Conservation (phyloP, 2,797 vertebrate species). For the Micropoecilia bifurca region DNA sequence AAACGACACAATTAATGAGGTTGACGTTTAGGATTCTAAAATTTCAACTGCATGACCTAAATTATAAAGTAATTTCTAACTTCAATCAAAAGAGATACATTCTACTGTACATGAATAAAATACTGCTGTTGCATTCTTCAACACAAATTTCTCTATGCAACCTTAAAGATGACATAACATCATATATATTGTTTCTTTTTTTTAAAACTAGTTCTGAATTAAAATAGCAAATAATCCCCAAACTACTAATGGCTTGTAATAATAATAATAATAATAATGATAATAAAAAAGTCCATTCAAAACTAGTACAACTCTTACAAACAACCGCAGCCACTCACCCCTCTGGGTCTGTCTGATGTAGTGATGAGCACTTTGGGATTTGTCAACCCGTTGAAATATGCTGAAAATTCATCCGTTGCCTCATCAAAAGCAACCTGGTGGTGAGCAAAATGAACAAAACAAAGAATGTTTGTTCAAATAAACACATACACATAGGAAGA, state of each 20-base stretch:
- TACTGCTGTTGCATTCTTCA: neutral
- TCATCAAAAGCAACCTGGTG: constrained; percentile 93
- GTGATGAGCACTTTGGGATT: constrained; percentile 98
- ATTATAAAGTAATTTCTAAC: neutral
- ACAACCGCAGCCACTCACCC: constrained; percentile 78
- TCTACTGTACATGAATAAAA: neutral
- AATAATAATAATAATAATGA: no score
- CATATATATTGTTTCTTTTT: neutral
- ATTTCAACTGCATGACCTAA: no score
- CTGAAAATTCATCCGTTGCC: constrained; percentile 96
- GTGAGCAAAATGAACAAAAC: neutral
- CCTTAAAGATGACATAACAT: neutral
- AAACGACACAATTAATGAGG: neutral
- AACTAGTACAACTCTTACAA: neutral
- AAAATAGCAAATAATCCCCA: neutral
- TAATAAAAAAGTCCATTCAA: neutral
- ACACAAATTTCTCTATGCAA: neutral
- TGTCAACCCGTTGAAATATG: constrained; percentile 94
- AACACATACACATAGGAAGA: neutral
- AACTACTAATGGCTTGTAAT: neutral
- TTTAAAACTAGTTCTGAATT: neutral
- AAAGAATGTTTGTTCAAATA: neutral
- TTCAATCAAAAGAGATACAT: no score
- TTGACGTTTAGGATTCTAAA: neutral
- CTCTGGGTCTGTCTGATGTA: constrained; percentile 96